Base-by-base conservation (phyloP, 2,888 invertebrate genomes). In the Rotaria socialis region DNA sequence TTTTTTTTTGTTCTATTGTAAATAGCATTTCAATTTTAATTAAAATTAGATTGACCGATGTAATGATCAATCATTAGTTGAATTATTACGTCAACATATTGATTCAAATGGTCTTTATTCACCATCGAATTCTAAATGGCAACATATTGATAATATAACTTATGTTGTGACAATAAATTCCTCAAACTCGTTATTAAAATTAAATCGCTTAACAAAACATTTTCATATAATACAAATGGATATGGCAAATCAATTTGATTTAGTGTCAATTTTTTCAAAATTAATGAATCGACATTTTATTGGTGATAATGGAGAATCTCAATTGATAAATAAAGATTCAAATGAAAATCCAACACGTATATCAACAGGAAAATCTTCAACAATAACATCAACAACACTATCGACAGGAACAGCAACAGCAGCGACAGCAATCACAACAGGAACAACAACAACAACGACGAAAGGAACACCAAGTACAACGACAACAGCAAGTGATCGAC, bases 21-120 rank as follows among this genome's bases (percentile, higher is more conserved):
- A 35, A 5, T 85, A 87, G 50, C 1, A 16, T 8, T 50, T n/a
- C 0, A 35, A 43, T 41, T 27, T 47, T 10, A 88, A 90, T 90
- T 89, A 89, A 85, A 90, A 91, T 88, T 67, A 88, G 56, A 89
- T 88, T 87, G 89, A 90, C 52, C 89, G 90, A 87, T 43, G 24
- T 47, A 27, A 47, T 11, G 22, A 4, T 24, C 91, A 91, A 89
- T 90, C 91, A 14, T 90, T 90, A 11, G 88, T 89, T 55, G 91
- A 91, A 88, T 88, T 91, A 86, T 88, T 91, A 8, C 88, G 91
- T 80, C 90, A 91, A 88, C 91, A 91, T 88, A 89, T 91, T 84
- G 91, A 91, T 87, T 90, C 90, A 86, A 90, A 90, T 50, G 90
- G 91, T 4, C 90, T 90, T 87, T 90, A 91, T 88, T 89, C 89